These are phyloP conservation scores for Potamilus streckersoni DNA, from an alignment of 1,140 invertebrate species.

Conservation along the genomic window DNA sequence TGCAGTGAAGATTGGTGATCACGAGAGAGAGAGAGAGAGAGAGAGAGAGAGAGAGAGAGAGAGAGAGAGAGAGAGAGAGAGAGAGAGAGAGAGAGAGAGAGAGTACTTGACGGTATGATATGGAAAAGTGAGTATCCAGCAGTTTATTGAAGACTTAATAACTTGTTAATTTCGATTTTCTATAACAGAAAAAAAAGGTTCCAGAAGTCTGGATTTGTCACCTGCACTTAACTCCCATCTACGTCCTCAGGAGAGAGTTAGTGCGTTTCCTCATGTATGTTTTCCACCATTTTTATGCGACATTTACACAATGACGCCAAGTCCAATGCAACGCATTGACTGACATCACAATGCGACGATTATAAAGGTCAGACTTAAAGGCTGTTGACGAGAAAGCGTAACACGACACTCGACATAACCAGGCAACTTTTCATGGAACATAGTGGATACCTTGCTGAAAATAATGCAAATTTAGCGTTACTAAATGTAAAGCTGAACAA, in stretches of 20 bases:
- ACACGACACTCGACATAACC: no score
- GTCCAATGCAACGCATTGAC: no score
- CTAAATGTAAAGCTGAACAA: no score
- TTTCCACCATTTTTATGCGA: background rate
- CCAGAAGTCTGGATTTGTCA: background rate
- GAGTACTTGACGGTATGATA: background rate
- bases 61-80: slow-evolving; percentile 4
- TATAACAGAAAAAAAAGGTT: background rate
- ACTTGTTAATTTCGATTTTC: background rate
- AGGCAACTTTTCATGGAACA: no score
- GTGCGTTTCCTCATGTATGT: background rate
- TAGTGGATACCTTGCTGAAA: no score
- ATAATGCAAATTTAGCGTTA: no score
- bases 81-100: background rate
- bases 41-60: slow-evolving; percentile 5
- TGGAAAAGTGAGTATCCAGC: background rate
- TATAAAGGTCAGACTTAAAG: no score
- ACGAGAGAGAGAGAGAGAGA: background rate
- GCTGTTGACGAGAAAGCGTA: no score
- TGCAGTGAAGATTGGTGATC: no score
- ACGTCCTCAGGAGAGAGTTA: background rate
- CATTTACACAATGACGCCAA: no score
- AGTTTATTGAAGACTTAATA: background rate
- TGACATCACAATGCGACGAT: no score
- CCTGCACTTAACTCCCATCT: background rate